Conservation (phyloP, 2,797 vertebrate species). For the Morelia viridis region DNA sequence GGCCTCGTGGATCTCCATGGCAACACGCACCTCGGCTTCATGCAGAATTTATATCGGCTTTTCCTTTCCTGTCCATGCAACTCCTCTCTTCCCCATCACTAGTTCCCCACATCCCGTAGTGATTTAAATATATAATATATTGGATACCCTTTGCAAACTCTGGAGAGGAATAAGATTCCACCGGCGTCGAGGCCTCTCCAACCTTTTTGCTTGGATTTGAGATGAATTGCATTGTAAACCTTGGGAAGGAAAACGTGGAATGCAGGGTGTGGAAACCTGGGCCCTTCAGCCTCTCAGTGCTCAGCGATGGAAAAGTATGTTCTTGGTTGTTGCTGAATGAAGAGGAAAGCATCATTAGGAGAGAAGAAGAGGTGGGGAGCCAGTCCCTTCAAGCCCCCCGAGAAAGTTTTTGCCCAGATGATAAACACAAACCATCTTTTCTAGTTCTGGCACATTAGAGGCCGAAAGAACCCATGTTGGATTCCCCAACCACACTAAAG, state of each 20-base stretch:
- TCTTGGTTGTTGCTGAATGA: background rate
- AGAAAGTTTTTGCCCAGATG: background rate
- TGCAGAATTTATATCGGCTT: conserved; percentile 84
- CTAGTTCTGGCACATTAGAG: background rate
- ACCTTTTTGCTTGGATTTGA: too few species aligned
- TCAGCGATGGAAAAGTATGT: background rate
- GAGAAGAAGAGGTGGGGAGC: background rate
- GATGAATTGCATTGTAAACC: background rate
- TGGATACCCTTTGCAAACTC: background rate
- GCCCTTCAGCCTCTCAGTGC: too few species aligned
- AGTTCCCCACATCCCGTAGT: background rate
- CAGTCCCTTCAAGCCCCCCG: too few species aligned
- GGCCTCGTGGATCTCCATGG: conserved; percentile 70
- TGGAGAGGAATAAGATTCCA: too few species aligned
- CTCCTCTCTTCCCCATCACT: conserved; percentile 21
- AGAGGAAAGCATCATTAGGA: background rate
- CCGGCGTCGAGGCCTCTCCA: background rate
- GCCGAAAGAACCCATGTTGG: too few species aligned
- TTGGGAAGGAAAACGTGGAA: background rate
- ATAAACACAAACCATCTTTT: background rate
- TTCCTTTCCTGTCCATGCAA: conserved; percentile 48
- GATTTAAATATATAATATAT: background rate
- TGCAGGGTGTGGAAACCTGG: too few species aligned
- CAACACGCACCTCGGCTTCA: conserved; percentile 74
- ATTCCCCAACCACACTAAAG: background rate